Percentiles rank a stretch among this genome's conserved stretches.
Conservation (phyloP, 2,888 invertebrate genomes). For the Neria commutata region DNA sequence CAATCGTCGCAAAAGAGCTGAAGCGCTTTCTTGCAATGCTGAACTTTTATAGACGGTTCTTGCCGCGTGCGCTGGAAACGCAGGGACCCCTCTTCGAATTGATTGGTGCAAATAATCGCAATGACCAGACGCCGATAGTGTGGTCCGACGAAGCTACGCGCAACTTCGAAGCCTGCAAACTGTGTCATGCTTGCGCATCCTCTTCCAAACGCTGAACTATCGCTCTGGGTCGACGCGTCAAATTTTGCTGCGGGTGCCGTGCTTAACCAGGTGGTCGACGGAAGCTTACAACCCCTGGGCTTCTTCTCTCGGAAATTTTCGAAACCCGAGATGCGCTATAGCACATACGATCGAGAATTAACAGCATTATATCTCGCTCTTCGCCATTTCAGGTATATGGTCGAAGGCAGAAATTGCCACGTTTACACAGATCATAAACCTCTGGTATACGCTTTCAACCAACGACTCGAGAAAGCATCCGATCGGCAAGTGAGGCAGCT, state of each 20-base stretch:
- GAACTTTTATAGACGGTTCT: slow-evolving; percentile 25
- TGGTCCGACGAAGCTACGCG: slow-evolving; percentile 22
- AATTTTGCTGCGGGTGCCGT: slow-evolving; percentile 28
- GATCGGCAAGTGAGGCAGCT: slow-evolving; percentile 3
- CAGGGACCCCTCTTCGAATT: slow-evolving; percentile 25
- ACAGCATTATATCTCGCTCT: slow-evolving; percentile 19
- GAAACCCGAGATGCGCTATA: slow-evolving; percentile 9
- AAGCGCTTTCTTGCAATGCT: slow-evolving; percentile 8
- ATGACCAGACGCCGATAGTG: slow-evolving; percentile 23
- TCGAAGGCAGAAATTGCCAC: slow-evolving; percentile 16
- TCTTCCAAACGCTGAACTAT: slow-evolving; percentile 21
- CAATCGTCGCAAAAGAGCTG: neutral
- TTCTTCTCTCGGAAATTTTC: slow-evolving; percentile 11
- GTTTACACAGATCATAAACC: slow-evolving; percentile 2
- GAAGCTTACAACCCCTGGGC: neutral
- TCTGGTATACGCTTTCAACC: slow-evolving; percentile 9
- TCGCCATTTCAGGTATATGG: slow-evolving; percentile 15
- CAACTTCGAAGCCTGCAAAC: slow-evolving; percentile 27
- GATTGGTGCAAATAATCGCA: slow-evolving; percentile 22
- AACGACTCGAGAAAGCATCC: slow-evolving; percentile 23
- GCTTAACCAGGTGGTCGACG: slow-evolving; percentile 11
- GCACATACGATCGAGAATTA: slow-evolving; percentile 21
- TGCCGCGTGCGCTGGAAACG: slow-evolving; percentile 24
- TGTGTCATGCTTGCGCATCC: too few species aligned
- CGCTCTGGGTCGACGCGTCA: slow-evolving; percentile 26